phyloP scores from a whole-genome alignment of 2,113 vertebrate genomes.

The Aegotheles bennettii region DNA sequence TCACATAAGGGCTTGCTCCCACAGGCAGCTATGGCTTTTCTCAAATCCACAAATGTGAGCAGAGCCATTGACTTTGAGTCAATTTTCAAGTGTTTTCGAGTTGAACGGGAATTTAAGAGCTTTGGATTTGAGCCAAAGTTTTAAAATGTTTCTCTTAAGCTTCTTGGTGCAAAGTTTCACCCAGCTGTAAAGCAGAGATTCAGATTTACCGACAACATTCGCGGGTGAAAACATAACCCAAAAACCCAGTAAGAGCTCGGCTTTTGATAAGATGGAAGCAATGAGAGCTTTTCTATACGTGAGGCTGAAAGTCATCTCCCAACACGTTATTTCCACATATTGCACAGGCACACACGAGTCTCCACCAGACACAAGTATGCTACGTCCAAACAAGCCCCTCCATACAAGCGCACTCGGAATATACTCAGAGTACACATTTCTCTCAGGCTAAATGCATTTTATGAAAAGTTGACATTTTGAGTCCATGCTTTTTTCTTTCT shows the following conservation, averaged over 20 bases:
- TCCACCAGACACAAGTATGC: background rate
- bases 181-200: background rate
- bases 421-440: background rate
- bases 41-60: background rate
- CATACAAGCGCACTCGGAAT: background rate
- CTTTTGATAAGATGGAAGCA: background rate
- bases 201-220: background rate
- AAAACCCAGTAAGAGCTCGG: background rate
- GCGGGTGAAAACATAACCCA: background rate
- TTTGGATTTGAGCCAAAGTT: background rate
- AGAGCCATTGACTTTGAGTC: background rate
- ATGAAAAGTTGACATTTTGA: background rate
- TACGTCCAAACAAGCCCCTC: background rate
- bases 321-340: background rate
- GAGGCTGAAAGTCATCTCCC: background rate
- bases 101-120: background rate
- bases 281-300: background rate
- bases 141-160: background rate
- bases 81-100: background rate
- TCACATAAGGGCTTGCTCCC: background rate
- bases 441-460: background rate
- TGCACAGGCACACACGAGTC: rapidly evolving
- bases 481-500: background rate
- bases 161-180: background rate
- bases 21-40: background rate